phyloP scores from a whole-genome alignment of 2,113 vertebrate species.

The Eurypyga helias region DNA sequence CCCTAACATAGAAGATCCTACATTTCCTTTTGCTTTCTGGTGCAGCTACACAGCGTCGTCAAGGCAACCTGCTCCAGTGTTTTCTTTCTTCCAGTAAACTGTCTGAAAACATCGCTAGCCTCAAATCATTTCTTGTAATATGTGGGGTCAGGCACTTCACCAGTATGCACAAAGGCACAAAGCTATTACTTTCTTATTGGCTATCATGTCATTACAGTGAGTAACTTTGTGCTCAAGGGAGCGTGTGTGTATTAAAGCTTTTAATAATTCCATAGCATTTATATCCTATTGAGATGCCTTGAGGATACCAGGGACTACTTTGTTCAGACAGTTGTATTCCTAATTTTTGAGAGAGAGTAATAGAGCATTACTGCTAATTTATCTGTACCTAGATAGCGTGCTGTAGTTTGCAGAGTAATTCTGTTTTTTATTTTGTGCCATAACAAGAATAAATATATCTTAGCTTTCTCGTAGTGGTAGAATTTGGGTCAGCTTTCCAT shows the following conservation, averaged over 20 bases:
- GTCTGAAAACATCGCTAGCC: slow-evolving; percentile 22
- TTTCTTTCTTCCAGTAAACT: slow-evolving; percentile 57
- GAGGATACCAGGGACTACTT: not conserved
- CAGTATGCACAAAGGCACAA: slow-evolving; percentile 51
- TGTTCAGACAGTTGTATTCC: not conserved
- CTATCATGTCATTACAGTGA: slow-evolving; percentile 12
- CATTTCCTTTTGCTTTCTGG: slow-evolving; percentile 53
- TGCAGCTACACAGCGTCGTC: slow-evolving; percentile 48
- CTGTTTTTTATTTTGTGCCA: not conserved
- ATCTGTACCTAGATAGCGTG: not conserved
- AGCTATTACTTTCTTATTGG: slow-evolving; percentile 53
- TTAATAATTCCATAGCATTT: slow-evolving; percentile 25
- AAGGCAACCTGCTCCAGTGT: slow-evolving; percentile 71
- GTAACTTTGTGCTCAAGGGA: slow-evolving; percentile 35
- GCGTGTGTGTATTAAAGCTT: slow-evolving; percentile 45
- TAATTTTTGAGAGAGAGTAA: not conserved
- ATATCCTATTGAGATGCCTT: not conserved
- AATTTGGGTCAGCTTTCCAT: not conserved
- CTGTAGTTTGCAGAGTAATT: not conserved
- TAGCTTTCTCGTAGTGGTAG: not conserved
- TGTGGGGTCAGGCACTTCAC: slow-evolving; percentile 38
- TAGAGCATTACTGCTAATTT: slow-evolving; percentile 29
- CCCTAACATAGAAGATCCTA: not conserved
- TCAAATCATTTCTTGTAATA: slow-evolving; percentile 35
- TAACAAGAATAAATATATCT: not conserved